These are phyloP conservation scores for Sphaerodactylus townsendi DNA, from an alignment of 2,113 vertebrate species.

Conservation along the genomic window DNA sequence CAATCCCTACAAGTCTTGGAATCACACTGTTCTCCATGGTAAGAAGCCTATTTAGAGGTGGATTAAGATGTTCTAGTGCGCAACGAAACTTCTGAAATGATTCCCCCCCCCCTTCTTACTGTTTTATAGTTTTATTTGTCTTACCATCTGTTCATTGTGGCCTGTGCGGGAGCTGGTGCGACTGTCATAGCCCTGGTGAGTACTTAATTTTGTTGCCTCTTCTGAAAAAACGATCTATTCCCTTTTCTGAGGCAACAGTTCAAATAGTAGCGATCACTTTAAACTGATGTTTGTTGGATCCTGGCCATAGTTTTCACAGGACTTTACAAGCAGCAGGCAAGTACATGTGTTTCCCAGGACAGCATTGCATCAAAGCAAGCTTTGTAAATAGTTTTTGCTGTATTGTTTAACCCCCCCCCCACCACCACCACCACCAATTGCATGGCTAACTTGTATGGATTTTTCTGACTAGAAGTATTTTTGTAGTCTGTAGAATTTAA, in stretches of 20 bases:
- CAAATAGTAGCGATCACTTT: conserved; percentile 15
- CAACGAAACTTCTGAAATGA: not conserved
- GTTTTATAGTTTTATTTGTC: conserved; percentile 93
- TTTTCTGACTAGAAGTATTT: not conserved
- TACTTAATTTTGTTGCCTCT: conserved; percentile 39
- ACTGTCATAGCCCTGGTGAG: conserved; percentile 98
- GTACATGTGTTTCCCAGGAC: not conserved
- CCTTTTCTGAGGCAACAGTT: conserved; percentile 35
- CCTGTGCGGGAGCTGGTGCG: conserved; percentile 95
- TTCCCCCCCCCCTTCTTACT: conserved; percentile 47
- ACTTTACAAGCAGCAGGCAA: conserved; percentile 14
- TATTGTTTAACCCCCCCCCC: not conserved
- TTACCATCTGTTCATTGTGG: conserved; percentile 97
- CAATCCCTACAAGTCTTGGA: not conserved
- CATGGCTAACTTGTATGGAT: conserved; percentile 1
- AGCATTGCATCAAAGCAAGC: conserved; percentile 7
- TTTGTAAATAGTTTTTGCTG: not conserved
- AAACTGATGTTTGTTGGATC: conserved; percentile 18
- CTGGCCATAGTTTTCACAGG: conserved; percentile 20
- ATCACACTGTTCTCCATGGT: not conserved
- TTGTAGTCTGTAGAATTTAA: not conserved
- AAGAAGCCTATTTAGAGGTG: not conserved
- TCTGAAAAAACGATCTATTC: conserved; percentile 11
- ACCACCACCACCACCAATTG: too few relatives aligned
- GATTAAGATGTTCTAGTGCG: not conserved